Evolutionary conservation across 2,113 vertebrate species (phyloP).

Genomic region (Gymnorhina tibicen): DNA sequence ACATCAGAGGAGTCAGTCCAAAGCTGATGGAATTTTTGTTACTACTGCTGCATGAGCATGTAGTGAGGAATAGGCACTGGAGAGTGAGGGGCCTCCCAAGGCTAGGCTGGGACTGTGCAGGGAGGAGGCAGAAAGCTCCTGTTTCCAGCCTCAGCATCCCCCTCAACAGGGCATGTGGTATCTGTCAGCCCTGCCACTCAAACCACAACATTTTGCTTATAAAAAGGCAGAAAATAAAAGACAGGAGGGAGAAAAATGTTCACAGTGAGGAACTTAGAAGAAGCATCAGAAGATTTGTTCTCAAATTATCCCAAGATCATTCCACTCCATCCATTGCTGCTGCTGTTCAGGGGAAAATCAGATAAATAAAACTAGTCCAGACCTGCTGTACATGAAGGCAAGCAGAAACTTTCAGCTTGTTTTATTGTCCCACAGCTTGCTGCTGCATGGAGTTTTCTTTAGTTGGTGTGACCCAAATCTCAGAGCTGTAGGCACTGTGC

Average conservation of each 20-base stretch:
- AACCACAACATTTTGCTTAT: not conserved
- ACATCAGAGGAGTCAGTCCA: not conserved
- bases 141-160: not conserved
- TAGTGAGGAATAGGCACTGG: not conserved
- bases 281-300: not conserved
- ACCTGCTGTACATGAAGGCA: not conserved
- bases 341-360: not conserved
- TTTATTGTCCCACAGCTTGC: not conserved
- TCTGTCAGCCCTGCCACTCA: not conserved
- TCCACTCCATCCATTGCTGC: not conserved
- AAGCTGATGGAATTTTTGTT: not conserved
- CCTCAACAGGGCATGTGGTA: not conserved
- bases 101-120: not conserved
- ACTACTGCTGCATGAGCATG: rapidly evolving
- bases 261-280: not conserved
- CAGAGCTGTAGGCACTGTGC: rapidly evolving
- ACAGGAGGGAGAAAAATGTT: not conserved
- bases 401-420: not conserved
- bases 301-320: not conserved
- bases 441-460: not conserved
- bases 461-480: not conserved
- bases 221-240: not conserved
- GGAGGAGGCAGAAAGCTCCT: not conserved
- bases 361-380: not conserved
- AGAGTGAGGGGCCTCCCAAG: not conserved